Conservation (phyloP, 2,113 vertebrate species). For the Cinclus cinclus region DNA sequence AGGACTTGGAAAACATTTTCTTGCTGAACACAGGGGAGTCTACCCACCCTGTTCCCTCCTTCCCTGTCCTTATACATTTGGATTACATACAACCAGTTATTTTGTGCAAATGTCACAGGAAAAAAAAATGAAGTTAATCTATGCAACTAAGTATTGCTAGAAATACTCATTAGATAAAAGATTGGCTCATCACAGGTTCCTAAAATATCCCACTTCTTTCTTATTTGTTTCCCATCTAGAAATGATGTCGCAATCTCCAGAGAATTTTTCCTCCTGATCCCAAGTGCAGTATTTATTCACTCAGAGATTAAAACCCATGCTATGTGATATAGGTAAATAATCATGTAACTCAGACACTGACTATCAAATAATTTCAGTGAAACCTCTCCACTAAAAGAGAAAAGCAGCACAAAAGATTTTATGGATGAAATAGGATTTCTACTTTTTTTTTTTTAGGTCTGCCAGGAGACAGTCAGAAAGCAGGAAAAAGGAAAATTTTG, state of each 20-base stretch:
- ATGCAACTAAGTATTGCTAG: not conserved
- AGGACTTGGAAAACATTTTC: not conserved
- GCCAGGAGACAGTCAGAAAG: not conserved
- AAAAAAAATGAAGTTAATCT: not conserved
- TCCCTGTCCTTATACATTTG: not conserved
- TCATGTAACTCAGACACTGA: not conserved
- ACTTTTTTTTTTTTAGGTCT: not conserved
- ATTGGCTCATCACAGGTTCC: not conserved
- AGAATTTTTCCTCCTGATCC: not conserved
- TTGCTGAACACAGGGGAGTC: not conserved
- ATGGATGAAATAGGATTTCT: not conserved
- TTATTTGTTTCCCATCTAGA: not conserved
- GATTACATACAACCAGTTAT: not conserved
- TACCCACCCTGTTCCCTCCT: not conserved
- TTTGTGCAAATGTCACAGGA: not conserved
- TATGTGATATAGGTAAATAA: not conserved
- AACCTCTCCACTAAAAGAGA: not conserved
- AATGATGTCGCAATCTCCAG: not conserved
- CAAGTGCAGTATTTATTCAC: not conserved
- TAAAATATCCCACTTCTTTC: not conserved
- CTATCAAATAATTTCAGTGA: not conserved
- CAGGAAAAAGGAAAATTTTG: not conserved
- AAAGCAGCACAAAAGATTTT: not conserved
- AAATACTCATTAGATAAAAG: not conserved
- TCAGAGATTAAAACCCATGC: not conserved